phyloP scores from a whole-genome alignment of 2,113 vertebrate genomes.

The Lophotis ruficrista region DNA sequence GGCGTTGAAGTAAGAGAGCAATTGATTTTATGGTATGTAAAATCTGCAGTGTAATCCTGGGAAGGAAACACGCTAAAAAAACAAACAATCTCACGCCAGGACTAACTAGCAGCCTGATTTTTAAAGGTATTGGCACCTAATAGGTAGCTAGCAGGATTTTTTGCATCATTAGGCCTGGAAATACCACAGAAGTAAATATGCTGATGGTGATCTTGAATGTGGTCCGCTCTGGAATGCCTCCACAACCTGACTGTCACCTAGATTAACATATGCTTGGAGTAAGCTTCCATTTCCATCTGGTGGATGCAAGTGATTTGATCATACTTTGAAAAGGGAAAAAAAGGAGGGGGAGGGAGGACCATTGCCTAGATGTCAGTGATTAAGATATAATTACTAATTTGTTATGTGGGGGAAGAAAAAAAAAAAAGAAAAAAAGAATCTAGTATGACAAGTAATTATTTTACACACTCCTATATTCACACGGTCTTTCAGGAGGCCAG shows the following conservation, averaged over 20 bases:
- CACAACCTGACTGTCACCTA: not conserved
- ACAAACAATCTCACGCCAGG: not conserved
- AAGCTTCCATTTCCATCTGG: not conserved
- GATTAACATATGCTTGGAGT: not conserved
- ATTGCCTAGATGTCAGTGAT: not conserved
- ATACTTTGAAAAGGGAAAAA: accelerated
- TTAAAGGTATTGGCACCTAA: not conserved
- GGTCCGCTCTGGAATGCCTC: not conserved
- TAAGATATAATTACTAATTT: not conserved
- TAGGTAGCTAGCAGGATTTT: not conserved
- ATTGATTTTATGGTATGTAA: not conserved
- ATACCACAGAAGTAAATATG: not conserved
- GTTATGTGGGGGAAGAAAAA: too few relatives aligned
- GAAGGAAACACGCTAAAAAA: not conserved
- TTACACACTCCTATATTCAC: not conserved
- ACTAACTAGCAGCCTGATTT: not conserved
- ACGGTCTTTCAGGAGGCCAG: not conserved
- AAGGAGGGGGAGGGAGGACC: accelerated
- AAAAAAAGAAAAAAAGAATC: not conserved
- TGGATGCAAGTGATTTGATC: not conserved
- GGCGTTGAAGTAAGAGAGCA: accelerated
- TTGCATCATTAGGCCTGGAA: not conserved
- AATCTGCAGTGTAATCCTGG: not conserved
- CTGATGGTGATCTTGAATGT: not conserved
- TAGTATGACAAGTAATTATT: conserved; percentile 8